These are phyloP conservation scores for Grantiella picta DNA, from an alignment of 2,113 vertebrate species.

Conservation along the genomic window DNA sequence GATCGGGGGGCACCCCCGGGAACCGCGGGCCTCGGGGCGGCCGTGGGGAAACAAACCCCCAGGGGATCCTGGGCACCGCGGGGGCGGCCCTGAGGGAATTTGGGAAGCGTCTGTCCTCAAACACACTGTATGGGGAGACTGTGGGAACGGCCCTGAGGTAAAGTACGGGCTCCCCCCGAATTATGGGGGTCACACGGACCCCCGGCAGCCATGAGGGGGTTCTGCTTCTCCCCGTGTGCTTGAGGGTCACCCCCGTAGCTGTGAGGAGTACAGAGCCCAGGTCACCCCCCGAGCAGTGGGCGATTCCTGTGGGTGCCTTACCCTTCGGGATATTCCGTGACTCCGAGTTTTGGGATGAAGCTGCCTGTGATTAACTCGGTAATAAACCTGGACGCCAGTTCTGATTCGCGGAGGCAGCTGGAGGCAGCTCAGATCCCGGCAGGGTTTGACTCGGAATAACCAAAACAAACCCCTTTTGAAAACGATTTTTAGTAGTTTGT, in stretches of 20 bases:
- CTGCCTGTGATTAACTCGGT: not conserved
- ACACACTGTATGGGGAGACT: no score
- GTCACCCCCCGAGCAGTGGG: not conserved
- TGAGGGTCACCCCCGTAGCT: not conserved
- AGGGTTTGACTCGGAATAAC: not conserved
- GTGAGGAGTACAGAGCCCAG: not conserved
- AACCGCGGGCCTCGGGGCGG: not conserved
- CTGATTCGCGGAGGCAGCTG: no score
- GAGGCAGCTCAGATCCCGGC: not conserved
- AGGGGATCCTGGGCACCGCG: not conserved
- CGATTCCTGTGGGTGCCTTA: not conserved
- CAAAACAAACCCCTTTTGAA: fast-evolving
- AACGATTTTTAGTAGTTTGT: not conserved
- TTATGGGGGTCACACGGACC: fast-evolving
- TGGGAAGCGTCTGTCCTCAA: fast-evolving
- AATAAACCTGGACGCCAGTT: not conserved
- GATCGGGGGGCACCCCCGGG: not conserved
- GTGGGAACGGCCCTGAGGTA: no score
- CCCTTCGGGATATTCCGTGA: fast-evolving
- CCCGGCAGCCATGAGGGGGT: no score
- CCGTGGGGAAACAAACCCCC: not conserved
- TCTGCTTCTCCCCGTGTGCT: not conserved
- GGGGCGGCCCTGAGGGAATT: not conserved
- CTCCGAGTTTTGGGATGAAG: not conserved
- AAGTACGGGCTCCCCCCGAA: fast-evolving